Evolutionary conservation across 2,797 vertebrate genomes (phyloP), one percentile per base, ranked within the genome.

Genomic region (Helostoma temminkii): DNA sequence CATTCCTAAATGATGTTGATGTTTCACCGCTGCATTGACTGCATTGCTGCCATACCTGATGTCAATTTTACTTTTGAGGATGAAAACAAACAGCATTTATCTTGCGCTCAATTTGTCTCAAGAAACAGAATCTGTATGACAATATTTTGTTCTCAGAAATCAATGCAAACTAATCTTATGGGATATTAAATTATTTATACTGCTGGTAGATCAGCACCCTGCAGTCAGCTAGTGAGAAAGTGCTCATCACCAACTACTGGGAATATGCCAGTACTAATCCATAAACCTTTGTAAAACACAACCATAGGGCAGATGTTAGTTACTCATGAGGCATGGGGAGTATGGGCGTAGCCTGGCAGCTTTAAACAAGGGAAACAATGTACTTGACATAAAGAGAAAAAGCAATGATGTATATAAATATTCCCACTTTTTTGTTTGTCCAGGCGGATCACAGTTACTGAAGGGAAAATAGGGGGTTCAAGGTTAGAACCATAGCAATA

Each of bases 101-200:
- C 37, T 61, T 32, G 6, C 47, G 39, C 34, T 78, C 54, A 72
- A 60, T 80, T 67, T 63, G 10, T 67, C 41, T 64, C 42, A 1
- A 15, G 10, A 24, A 65, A 47, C 42, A 71, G 43, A 54, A 39
- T 61, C 47, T 32, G 21, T 66, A 63, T 81, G 48, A 76, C 84
- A 85, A 79, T 73, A 57, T 66, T 61, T 66, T 83, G 60, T 74
- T 74, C 55, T 83, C 68, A 67, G 75, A 86, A 87, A 89, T 90
- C 84, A 76, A 84, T 87, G 55, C 43, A 14, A 54, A 65, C 52
- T 72, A 75, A 83, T 71, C 64, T 70, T 71, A 58, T 53, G 56
- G 52, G 55, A 71, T 73, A 68, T 83, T 84, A 62, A 62, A 80
- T 90, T 85, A 89, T 90, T 89, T 78, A 89, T 78, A 58, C 49